phyloP scores from a whole-genome alignment of 2,888 invertebrate species.

The Venusia cambrica region DNA sequence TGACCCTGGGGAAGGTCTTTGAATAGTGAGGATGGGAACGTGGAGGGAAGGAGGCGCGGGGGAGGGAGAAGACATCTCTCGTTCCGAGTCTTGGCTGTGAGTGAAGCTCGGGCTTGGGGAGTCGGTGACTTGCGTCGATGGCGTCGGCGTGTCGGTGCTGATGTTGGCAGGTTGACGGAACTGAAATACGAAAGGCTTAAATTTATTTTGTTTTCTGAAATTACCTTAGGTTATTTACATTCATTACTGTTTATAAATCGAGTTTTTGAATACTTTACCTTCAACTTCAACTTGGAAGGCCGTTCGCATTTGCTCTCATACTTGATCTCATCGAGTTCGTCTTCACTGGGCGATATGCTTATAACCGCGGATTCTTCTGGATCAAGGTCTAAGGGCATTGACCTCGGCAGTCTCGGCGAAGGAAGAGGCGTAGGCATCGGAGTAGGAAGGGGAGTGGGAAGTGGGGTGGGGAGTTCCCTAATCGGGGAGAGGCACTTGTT shows the following conservation, averaged over 20 bases:
- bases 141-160: constrained; percentile 59
- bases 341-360: constrained; percentile 60
- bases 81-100: constrained; percentile 71
- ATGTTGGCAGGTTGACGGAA: constrained; percentile 71
- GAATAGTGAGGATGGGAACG: constrained; percentile 84
- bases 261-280: too few species aligned
- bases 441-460: constrained; percentile 82
- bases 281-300: constrained; percentile 58
- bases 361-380: constrained; percentile 19
- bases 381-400: constrained; percentile 30
- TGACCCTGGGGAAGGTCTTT: constrained; percentile 86
- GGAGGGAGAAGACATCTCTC: constrained; percentile 65
- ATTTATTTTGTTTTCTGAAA: too few species aligned
- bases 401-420: constrained; percentile 70
- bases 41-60: constrained; percentile 75
- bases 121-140: constrained; percentile 70
- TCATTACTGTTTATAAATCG: too few species aligned
- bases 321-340: constrained; percentile 68
- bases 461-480: constrained; percentile 87
- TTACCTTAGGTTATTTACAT: too few species aligned
- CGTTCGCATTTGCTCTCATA: constrained; percentile 52
- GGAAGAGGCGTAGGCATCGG: constrained; percentile 85
- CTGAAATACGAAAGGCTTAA: constrained; percentile 64
- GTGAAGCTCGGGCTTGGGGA: constrained; percentile 71
- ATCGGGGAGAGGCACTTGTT: constrained; percentile 91